Percentiles rank a stretch among this genome's conserved stretches.
Evolutionary conservation across 1,140 invertebrate species (phyloP).

Genomic region (Hypothenemus hampei): DNA sequence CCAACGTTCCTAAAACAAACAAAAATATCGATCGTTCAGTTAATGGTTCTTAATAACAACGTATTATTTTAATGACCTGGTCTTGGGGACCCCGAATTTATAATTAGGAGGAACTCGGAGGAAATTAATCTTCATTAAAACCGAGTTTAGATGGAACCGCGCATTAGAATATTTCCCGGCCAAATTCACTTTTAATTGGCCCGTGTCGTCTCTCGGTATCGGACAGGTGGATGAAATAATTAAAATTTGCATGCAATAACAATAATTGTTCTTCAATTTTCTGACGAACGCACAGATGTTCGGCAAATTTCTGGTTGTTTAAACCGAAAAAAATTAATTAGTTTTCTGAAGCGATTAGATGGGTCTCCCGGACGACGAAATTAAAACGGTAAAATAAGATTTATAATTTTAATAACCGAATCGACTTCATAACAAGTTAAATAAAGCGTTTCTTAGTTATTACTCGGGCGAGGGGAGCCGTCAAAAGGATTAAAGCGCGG

Average conservation of each 20-base stretch:
- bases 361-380: constrained; percentile 11
- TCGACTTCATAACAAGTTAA: constrained; percentile 21
- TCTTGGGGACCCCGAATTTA: too few relatives aligned
- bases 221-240: too few relatives aligned
- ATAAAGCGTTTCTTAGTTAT: constrained; percentile 9
- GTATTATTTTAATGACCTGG: too few relatives aligned
- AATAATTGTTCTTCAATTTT: too few relatives aligned
- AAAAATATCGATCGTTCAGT: too few relatives aligned
- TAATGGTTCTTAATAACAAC: too few relatives aligned
- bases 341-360: constrained; percentile 18
- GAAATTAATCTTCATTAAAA: constrained; percentile 39
- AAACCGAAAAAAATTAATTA: constrained; percentile 26
- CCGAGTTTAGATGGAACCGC: constrained; percentile 28
- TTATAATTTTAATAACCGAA: constrained; percentile 24
- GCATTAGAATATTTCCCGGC: too few relatives aligned
- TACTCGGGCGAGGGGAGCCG: constrained; percentile 3
- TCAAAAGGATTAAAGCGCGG: constrained; percentile 25
- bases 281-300: too few relatives aligned
- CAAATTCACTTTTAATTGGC: too few relatives aligned
- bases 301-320: too few relatives aligned
- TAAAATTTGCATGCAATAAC: too few relatives aligned
- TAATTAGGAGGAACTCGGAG: constrained; percentile 36
- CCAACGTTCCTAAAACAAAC: background rate
- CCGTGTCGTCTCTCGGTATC: too few relatives aligned
- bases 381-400: constrained; percentile 22